phyloP scores from a whole-genome alignment of 2,888 invertebrate species.

The Leuctra nigra region DNA sequence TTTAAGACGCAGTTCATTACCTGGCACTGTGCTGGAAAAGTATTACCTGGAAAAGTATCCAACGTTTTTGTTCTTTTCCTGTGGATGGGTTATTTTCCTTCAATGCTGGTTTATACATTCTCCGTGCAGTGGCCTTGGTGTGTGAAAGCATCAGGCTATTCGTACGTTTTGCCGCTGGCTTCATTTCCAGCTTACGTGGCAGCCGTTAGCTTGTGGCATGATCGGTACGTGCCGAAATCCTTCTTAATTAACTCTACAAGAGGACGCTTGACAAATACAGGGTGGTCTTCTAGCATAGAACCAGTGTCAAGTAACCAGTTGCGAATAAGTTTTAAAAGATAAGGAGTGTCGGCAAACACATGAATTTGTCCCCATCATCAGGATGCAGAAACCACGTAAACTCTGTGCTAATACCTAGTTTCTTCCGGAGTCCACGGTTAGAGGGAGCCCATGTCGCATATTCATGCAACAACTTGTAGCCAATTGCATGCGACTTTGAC shows the following conservation, averaged over 20 bases:
- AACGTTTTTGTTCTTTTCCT: conserved; percentile 28
- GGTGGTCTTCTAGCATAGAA: conserved; percentile 20
- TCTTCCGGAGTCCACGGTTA: conserved; percentile 33
- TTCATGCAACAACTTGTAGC: conserved; percentile 33
- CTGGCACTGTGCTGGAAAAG: too few species aligned
- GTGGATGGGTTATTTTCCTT: conserved; percentile 19
- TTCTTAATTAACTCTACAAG: not conserved
- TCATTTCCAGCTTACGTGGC: not conserved
- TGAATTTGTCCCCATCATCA: conserved; percentile 29
- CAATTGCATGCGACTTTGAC: conserved; percentile 26
- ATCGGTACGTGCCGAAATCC: not conserved
- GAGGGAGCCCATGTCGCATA: conserved; percentile 30
- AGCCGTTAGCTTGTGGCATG: not conserved
- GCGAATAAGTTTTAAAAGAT: conserved; percentile 31
- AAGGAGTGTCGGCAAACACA: conserved; percentile 33
- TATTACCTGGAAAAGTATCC: conserved; percentile 26
- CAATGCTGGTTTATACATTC: conserved; percentile 29
- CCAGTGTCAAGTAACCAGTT: conserved; percentile 33
- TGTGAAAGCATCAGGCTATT: conserved; percentile 33
- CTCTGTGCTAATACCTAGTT: conserved; percentile 28
- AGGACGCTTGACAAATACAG: not conserved
- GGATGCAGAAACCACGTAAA: conserved; percentile 32
- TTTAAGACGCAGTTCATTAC: too few species aligned
- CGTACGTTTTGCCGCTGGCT: conserved; percentile 2
- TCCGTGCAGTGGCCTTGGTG: conserved; percentile 32